These are phyloP conservation scores for Amphipyra tragopoginis DNA, from an alignment of 2,888 invertebrate species.

Conservation along the genomic window DNA sequence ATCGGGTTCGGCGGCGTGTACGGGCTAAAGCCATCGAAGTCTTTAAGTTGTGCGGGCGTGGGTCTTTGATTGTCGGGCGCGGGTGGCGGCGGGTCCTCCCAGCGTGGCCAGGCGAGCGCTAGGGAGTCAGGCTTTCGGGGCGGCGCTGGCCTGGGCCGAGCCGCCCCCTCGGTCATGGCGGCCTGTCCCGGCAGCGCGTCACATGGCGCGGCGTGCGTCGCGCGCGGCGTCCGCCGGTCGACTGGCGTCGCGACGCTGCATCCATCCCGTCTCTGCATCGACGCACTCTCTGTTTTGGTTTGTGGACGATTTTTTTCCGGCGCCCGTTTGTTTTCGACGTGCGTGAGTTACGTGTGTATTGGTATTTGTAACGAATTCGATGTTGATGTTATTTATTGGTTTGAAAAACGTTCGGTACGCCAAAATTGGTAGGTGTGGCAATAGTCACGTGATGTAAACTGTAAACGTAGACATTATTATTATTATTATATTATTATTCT, in stretches of 20 bases:
- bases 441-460: constrained; percentile 8
- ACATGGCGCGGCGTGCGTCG: constrained; percentile 73
- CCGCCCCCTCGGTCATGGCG: constrained; percentile 86
- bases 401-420: constrained; percentile 21
- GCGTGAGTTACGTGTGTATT: constrained; percentile 57
- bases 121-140: constrained; percentile 86
- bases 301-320: constrained; percentile 57
- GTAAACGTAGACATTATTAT: too few species aligned
- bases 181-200: constrained; percentile 74
- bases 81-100: constrained; percentile 88
- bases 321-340: constrained; percentile 59
- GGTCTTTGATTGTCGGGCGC: constrained; percentile 77
- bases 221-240: constrained; percentile 78
- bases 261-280: constrained; percentile 64
- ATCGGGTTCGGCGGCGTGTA: constrained; percentile 89
- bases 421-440: constrained; percentile 15
- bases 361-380: constrained; percentile 50
- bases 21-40: constrained; percentile 87
- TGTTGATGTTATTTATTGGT: constrained; percentile 55
- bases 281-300: constrained; percentile 70
- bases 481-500: not conserved
- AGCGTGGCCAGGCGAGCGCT: constrained; percentile 80
- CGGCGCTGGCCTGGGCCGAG: constrained; percentile 87
- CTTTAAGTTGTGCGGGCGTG: constrained; percentile 68
- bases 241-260: constrained; percentile 72